These are phyloP conservation scores for Andrena praecox DNA, from an alignment of 2,888 invertebrate genomes.

Conservation along the genomic window DNA sequence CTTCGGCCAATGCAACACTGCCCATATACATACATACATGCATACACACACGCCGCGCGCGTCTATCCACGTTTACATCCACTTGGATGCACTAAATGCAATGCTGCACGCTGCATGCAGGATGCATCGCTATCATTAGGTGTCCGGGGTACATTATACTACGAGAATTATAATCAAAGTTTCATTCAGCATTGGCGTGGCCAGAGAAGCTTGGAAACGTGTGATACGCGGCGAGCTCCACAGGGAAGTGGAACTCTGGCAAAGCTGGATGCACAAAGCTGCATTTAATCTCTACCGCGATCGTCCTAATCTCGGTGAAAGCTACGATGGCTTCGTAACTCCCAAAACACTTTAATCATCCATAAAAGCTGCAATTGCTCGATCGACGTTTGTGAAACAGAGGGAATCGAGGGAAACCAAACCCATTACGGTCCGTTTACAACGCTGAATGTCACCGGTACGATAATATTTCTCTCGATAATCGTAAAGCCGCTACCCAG, in stretches of 20 bases:
- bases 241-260: too few relatives aligned
- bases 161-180: too few relatives aligned
- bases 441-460: conserved; percentile 4
- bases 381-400: neutral
- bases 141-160: too few relatives aligned
- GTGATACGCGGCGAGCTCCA: too few relatives aligned
- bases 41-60: neutral
- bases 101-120: neutral
- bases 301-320: too few relatives aligned
- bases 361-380: neutral
- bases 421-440: neutral
- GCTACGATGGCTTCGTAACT: too few relatives aligned
- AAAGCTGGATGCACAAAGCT: too few relatives aligned
- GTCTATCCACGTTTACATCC: neutral
- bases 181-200: too few relatives aligned
- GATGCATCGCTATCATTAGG: neutral
- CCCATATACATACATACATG: neutral
- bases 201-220: too few relatives aligned
- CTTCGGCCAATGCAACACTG: neutral
- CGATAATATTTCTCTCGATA: conserved; percentile 12
- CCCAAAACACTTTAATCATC: too few relatives aligned
- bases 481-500: neutral
- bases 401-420: neutral
- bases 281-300: too few relatives aligned
- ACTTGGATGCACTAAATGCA: neutral